phyloP scores from a whole-genome alignment of 2,113 vertebrate species.

The Alethe castanea region DNA sequence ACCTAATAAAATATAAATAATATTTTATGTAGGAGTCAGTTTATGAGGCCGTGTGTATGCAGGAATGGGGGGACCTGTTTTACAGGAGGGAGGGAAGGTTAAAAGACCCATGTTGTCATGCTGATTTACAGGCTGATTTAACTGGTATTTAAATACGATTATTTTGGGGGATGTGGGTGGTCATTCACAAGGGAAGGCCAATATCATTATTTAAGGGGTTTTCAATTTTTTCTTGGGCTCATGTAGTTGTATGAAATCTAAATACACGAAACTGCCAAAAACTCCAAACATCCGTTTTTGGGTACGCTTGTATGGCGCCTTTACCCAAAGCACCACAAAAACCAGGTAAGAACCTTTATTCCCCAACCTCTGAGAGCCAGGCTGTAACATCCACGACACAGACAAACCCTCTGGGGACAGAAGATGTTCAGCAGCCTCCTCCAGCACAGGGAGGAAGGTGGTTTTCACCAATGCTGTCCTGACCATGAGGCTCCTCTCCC shows the following conservation, averaged over 20 bases:
- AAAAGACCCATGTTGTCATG: background rate
- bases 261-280: background rate
- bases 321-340: background rate
- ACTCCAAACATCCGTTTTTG: background rate
- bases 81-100: background rate
- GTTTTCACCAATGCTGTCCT: background rate
- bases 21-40: constrained; percentile 46
- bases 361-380: background rate
- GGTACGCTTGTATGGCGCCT: background rate
- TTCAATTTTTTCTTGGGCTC: background rate
- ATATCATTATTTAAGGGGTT: background rate
- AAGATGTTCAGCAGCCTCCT: background rate
- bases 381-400: background rate
- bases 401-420: fast-evolving
- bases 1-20: constrained; percentile 51
- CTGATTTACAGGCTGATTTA: constrained; percentile 58
- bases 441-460: background rate
- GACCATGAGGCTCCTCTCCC: background rate
- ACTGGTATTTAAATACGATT: constrained; percentile 40
- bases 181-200: background rate
- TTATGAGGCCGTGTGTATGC: background rate
- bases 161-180: constrained; percentile 35
- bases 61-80: constrained; percentile 23
- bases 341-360: background rate
- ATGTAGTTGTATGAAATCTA: background rate